Evolutionary conservation across 92 coral and sea anemone genomes (phyloP), one percentile per base, ranked within the genome.

Genomic region (Phymanthus crucifer): DNA sequence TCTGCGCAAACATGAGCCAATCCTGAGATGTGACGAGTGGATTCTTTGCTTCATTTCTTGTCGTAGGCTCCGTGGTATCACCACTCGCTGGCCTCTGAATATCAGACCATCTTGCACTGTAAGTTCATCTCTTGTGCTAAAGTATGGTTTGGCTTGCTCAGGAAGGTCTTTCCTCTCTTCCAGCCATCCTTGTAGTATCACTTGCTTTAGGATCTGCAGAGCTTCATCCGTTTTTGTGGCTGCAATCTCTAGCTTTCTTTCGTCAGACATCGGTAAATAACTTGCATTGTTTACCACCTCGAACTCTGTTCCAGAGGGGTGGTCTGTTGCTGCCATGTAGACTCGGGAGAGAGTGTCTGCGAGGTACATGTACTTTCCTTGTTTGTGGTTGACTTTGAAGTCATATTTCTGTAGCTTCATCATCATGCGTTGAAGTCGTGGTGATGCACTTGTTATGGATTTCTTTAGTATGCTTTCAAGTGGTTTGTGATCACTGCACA

Each of bases 361-460:
- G 19, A 48, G 57, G 57, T 48, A 19, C 19, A 19, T 12, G 17
- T 48, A 2, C 14, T 48, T 48, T 48, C 88, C 84, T 14, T 87
- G 87, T 54, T 77, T 82, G 77, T 83, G 78, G 78, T 56, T 61
- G 72, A 83, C 64, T 31, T 52, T 8, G 3, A 70, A 29, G 81
- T 84, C 46, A 57, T 76, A 76, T 74, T 78, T 73, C 78, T 89
- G 87, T 7, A 74, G 11, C 71, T 69, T 71, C 35, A 89, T 66
- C 57, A 85, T 35, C 90, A 89, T 89, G 32, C 90, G 80, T 38
- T 89, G 88, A 32, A 86, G 77, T n/a, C 79, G 26, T 3, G 31
- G 48, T 2, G 68, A 61, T 4, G 67, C 67, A 3, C 17, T 47
- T 35, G 12, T 26, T 26, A 75, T 66, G 6, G 79, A 66, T 24